phyloP scores from a whole-genome alignment of 1,140 invertebrate species.

The Eumeta japonica region DNA sequence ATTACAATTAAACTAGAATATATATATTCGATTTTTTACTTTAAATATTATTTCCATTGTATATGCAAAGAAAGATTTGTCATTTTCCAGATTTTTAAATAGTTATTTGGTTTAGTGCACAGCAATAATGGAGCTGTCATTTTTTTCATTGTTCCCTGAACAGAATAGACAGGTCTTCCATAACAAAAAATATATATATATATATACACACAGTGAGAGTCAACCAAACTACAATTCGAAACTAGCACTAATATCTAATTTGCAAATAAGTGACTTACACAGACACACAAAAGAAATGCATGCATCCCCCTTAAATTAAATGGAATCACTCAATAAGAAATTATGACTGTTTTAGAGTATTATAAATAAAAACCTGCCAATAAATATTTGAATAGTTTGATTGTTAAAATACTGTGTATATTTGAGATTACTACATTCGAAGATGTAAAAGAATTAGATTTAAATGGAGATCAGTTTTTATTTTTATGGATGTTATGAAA shows the following conservation, averaged over 20 bases:
- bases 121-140: slow-evolving; percentile 24
- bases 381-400: slow-evolving; percentile 39
- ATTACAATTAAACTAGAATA: no score
- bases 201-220: slow-evolving; percentile 47
- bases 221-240: slow-evolving; percentile 42
- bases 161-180: not conserved
- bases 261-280: slow-evolving; percentile 44
- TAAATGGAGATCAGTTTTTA: slow-evolving; percentile 2
- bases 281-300: slow-evolving; percentile 55
- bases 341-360: no score
- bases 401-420: not conserved
- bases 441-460: not conserved
- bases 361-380: no score
- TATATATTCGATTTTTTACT: no score
- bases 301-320: slow-evolving; percentile 55
- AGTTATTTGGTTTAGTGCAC: slow-evolving; percentile 49
- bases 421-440: not conserved
- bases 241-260: slow-evolving; percentile 43
- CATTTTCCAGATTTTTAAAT: slow-evolving; percentile 12
- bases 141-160: slow-evolving; percentile 9
- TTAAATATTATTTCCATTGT: no score
- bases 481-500: no score
- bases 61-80: not conserved
- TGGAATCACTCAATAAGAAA: slow-evolving; percentile 51
- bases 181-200: not conserved